Base-by-base conservation (phyloP, 1,140 invertebrate genomes). In the Trigoniulus corallinus region DNA sequence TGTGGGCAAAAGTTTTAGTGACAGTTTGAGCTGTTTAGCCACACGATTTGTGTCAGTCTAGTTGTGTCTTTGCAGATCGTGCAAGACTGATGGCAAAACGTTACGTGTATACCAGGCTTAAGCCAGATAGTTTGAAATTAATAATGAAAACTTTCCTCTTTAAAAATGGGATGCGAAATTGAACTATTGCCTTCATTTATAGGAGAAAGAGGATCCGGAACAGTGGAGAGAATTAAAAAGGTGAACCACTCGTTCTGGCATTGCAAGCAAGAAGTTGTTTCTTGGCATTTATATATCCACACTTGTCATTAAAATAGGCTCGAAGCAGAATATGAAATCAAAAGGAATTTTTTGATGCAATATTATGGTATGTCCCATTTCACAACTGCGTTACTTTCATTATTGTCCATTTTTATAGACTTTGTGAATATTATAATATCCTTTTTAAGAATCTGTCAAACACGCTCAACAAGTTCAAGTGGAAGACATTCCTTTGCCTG, bases 161-260 rank as follows among this genome's bases (percentile, higher is more conserved):
- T 52, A 50, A 47, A 53, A 50, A 49, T 47, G 56, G 43, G 56
- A 58, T 56, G 53, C 55, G 43, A 12, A 49, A 47, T 15, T 4
- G 23, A 18, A 44, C 40, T 40, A n/a, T 3, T 13, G 3, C 10
- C 7, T 3, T 54, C 21, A 25, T 60, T 66, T 72, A 24, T 59
- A 93, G 86, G 79, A 89, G 61, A 95, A 95, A 74, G 94, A 98
- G 72, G 91, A 97, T 67, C 83, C 85, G 50, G 88, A 94, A 56
- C 88, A 89, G 65, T 93, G 84, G 76, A 72, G 80, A 13, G 91
- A 96, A 57, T 67, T 98, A 12, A 91, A 87, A 64, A 78, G 27
- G 47, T 49, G 21, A 47, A 18, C 37, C 12, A 39, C 37, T 13
- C n/a, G n/a, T n/a, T n/a, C n/a, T n/a, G n/a, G n/a, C n/a, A n/a